Percentiles rank a stretch among this genome's conserved stretches.
Conservation (phyloP, 2,888 invertebrate species). For the Tipula helvola region DNA sequence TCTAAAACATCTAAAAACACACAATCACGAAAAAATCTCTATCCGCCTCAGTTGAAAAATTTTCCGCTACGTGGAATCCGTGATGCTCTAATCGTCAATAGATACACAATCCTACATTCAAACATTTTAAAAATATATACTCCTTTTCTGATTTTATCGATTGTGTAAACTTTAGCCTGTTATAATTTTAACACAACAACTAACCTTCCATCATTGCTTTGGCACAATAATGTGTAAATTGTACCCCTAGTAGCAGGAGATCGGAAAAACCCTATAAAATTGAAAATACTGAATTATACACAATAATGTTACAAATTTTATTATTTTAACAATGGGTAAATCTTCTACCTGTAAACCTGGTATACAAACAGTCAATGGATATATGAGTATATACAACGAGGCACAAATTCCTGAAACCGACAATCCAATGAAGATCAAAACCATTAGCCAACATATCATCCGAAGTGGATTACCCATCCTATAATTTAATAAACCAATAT, state of each 20-base stretch:
- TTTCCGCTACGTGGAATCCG: too few species aligned
- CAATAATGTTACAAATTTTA: too few species aligned
- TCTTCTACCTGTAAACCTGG: constrained; percentile 45
- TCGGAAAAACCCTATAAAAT: constrained; percentile 51
- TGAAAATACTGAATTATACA: background rate
- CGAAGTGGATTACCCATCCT: constrained; percentile 25
- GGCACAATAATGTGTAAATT: constrained; percentile 60
- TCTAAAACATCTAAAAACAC: too few species aligned
- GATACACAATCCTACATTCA: too few species aligned
- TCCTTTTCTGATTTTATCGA: too few species aligned
- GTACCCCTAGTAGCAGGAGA: constrained; percentile 50
- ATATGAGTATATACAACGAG: constrained; percentile 51
- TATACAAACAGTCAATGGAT: constrained; percentile 57
- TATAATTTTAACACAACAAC: constrained; percentile 32
- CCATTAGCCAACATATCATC: constrained; percentile 56
- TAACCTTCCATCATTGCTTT: constrained; percentile 54
- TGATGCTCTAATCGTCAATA: too few species aligned
- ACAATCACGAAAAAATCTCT: too few species aligned
- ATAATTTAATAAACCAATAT: background rate
- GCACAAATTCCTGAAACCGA: constrained; percentile 56
- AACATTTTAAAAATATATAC: too few species aligned
- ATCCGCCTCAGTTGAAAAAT: too few species aligned
- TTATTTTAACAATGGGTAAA: background rate
- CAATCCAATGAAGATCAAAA: constrained; percentile 54
- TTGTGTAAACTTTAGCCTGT: too few species aligned